Evolutionary conservation across 2,888 invertebrate genomes (phyloP).

Genomic region (Lutraria lutraria): DNA sequence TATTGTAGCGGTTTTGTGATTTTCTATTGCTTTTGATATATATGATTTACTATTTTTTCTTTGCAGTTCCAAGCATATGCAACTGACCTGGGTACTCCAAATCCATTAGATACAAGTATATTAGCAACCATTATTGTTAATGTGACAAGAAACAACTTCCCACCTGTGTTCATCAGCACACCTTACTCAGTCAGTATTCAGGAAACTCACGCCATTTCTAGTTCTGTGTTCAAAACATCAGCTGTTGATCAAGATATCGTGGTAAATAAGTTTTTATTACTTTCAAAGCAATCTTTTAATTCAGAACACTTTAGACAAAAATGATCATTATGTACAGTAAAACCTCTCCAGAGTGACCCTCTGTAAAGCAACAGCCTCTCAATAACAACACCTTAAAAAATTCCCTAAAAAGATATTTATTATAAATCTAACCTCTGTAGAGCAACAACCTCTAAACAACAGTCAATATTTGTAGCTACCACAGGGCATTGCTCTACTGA

Average conservation of each 20-base stretch:
- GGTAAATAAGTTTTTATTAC: slow-evolving; percentile 59
- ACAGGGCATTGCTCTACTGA: too few relatives aligned
- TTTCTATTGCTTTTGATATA: background rate
- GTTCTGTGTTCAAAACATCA: slow-evolving; percentile 69
- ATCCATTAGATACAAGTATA: slow-evolving; percentile 35
- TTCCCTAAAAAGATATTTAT: too few relatives aligned
- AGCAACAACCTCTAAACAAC: too few relatives aligned
- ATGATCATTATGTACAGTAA: too few relatives aligned
- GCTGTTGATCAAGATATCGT: slow-evolving; percentile 71
- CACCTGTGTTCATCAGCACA: slow-evolving; percentile 77
- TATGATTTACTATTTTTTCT: slow-evolving; percentile 4
- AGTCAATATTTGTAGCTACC: too few relatives aligned
- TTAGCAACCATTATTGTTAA: slow-evolving; percentile 69
- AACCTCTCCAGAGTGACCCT: too few relatives aligned
- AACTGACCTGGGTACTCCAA: slow-evolving; percentile 77
- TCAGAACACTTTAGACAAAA: background rate
- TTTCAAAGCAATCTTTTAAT: too few relatives aligned
- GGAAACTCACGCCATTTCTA: slow-evolving; percentile 66
- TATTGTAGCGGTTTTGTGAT: background rate
- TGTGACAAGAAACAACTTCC: slow-evolving; percentile 77
- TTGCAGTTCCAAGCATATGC: slow-evolving; percentile 77
- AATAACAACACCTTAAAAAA: too few relatives aligned
- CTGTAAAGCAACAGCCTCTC: too few relatives aligned
- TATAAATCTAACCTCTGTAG: too few relatives aligned
- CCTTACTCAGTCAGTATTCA: slow-evolving; percentile 69